Conservation (phyloP, 2,113 vertebrate genomes). For the Campylorhamphus procurvoides region DNA sequence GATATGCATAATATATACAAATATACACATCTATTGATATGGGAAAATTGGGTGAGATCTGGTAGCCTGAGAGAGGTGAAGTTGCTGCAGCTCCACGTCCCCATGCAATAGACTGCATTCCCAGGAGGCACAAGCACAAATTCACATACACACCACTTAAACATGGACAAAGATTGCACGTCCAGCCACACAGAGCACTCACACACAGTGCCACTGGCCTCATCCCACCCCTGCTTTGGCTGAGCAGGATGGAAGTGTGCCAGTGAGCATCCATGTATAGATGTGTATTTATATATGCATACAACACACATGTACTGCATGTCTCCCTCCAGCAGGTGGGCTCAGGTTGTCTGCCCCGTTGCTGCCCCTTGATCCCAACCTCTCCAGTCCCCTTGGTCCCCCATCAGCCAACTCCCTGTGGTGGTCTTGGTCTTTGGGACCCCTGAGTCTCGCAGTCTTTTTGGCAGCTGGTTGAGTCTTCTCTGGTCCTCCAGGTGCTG, state of each 20-base stretch:
- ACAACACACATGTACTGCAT: fast-evolving
- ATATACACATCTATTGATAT: background rate
- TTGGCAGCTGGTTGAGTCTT: background rate
- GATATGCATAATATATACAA: background rate
- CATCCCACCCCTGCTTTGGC: background rate
- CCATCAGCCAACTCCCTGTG: background rate
- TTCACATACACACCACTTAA: background rate
- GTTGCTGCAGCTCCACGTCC: background rate
- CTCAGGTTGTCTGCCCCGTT: background rate
- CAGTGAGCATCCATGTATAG: background rate
- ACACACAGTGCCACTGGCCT: background rate
- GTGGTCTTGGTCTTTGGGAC: background rate
- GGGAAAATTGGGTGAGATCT: background rate
- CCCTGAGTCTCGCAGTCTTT: background rate
- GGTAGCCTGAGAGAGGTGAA: background rate
- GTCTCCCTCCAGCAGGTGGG: background rate
- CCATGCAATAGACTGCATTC: background rate
- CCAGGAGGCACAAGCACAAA: background rate
- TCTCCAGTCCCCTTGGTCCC: background rate
- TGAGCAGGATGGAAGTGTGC: background rate
- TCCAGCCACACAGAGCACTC: background rate
- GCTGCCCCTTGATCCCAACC: background rate
- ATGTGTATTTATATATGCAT: background rate
- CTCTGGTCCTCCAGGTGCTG: background rate
- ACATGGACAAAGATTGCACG: fast-evolving